Conservation (phyloP, 2,797 vertebrate genomes). For the Poeciliopsis gracilis region DNA sequence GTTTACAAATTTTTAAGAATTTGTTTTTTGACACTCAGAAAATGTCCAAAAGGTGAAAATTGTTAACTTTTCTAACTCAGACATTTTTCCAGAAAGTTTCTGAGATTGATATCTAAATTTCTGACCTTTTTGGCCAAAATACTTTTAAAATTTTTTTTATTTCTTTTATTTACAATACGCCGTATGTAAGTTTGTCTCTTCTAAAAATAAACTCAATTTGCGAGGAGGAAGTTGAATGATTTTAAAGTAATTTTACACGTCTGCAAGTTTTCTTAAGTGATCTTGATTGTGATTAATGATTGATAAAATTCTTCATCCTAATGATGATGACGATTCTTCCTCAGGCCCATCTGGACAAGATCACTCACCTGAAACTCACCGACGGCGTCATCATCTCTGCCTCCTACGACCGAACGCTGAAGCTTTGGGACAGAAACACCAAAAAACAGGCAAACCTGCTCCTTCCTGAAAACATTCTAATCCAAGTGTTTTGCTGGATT, state of each 20-base stretch:
- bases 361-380: constrained; percentile 82
- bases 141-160: too few relatives aligned
- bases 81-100: too few relatives aligned
- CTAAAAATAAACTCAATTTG: too few relatives aligned
- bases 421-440: constrained; percentile 86
- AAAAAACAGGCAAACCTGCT: constrained; percentile 79
- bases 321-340: constrained; percentile 5
- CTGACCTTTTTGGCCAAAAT: too few relatives aligned
- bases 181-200: too few relatives aligned
- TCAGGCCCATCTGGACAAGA: constrained; percentile 82
- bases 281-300: background rate
- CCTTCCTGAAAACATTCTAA: background rate
- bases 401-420: constrained; percentile 85
- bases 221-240: background rate
- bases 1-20: too few relatives aligned
- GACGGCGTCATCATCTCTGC: constrained; percentile 82
- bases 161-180: too few relatives aligned
- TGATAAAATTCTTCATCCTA: background rate
- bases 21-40: too few relatives aligned
- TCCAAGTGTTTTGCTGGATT: background rate
- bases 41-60: too few relatives aligned
- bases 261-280: background rate
- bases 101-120: too few relatives aligned
- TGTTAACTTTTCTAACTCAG: too few relatives aligned
- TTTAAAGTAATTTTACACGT: background rate